Evolutionary conservation across 2,888 invertebrate species (phyloP).

Genomic region (Aleiodes alternator): DNA sequence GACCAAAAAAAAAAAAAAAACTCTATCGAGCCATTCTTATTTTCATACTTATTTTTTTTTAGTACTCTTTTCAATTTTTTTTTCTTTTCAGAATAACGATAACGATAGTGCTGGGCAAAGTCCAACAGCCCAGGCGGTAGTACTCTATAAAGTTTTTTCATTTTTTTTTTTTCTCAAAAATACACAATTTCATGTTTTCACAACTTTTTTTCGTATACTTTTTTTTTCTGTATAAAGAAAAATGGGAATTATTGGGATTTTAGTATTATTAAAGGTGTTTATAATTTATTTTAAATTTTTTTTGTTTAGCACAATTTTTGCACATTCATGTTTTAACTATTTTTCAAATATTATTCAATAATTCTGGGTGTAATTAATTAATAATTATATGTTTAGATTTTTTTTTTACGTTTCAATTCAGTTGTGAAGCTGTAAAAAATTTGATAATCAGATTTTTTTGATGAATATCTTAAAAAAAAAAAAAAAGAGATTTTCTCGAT

Average conservation of each 20-base stretch:
- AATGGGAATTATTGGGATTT: background rate
- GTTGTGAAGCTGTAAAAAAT: no score
- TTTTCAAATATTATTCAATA: constrained; percentile 41
- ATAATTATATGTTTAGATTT: constrained; percentile 7
- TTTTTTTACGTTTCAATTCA: constrained; percentile 37
- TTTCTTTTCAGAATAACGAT: constrained; percentile 75
- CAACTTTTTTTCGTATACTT: constrained; percentile 26
- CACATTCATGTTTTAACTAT: constrained; percentile 18
- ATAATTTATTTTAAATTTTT: constrained; percentile 12
- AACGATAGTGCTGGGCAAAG: constrained; percentile 76
- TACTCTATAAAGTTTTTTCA: constrained; percentile 72
- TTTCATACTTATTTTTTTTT: constrained; percentile 67
- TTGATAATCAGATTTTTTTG: no score
- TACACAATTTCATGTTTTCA: constrained; percentile 32
- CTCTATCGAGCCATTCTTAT: constrained; percentile 45
- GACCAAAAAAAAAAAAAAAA: constrained; percentile 26
- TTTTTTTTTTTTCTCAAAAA: constrained; percentile 37
- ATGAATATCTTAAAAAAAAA: no score
- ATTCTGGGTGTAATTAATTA: no score
- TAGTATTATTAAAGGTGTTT: background rate
- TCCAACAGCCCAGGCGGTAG: constrained; percentile 76
- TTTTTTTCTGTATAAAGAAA: background rate
- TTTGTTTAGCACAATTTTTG: constrained; percentile 41
- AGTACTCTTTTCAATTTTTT: constrained; percentile 72
- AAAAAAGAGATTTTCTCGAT: no score